Percentiles rank a stretch among this genome's conserved stretches.
These are phyloP conservation scores for Brienomyrus brachyistius DNA, from an alignment of 2,113 vertebrate species.

Conservation along the genomic window DNA sequence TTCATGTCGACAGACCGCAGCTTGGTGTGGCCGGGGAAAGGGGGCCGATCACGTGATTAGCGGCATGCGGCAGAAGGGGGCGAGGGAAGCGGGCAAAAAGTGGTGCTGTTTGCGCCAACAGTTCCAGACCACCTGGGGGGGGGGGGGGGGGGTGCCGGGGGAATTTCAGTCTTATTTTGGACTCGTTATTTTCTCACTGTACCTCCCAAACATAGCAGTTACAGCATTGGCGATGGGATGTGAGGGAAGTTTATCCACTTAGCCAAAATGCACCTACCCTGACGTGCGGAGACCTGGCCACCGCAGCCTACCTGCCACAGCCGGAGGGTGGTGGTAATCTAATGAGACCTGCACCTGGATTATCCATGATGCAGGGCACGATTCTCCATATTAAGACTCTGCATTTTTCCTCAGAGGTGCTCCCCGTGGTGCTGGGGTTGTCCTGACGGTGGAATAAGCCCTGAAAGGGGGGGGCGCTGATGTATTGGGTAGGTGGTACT, in stretches of 20 bases:
- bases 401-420: slow-evolving; percentile 33
- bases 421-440: slow-evolving; percentile 57
- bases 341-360: slow-evolving; percentile 42
- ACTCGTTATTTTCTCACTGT: not conserved
- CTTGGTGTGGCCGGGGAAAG: not conserved
- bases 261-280: not conserved
- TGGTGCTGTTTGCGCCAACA: not conserved
- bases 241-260: not conserved
- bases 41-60: not conserved
- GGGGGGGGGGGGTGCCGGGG: not conserved
- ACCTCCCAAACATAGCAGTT: slow-evolving; percentile 3
- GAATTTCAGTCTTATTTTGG: slow-evolving; percentile 2
- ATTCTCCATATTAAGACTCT: slow-evolving; percentile 47
- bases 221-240: not conserved
- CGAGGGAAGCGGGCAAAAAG: not conserved
- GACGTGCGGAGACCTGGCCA: not conserved
- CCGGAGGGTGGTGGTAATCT: not conserved
- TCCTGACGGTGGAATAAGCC: slow-evolving; percentile 11
- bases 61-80: not conserved
- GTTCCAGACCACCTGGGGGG: not conserved
- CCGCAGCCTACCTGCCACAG: not conserved
- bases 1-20: not conserved
- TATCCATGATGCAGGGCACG: slow-evolving; percentile 45
- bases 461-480: not conserved
- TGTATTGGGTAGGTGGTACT: not conserved